Base-by-base conservation (phyloP, 2,888 invertebrate genomes). In the Leptopterna dolabrata region DNA sequence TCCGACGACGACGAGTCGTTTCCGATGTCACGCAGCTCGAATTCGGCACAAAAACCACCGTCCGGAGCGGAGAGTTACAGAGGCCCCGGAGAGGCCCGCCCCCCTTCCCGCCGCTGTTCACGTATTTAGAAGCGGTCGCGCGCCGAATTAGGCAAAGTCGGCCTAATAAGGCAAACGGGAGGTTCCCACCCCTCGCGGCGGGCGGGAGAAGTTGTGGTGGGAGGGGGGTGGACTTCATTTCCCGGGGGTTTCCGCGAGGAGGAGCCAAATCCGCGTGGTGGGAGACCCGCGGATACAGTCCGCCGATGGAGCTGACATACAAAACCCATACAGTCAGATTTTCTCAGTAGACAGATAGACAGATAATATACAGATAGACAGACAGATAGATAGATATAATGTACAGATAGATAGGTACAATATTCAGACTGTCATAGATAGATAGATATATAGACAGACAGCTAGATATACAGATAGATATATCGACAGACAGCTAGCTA, bases 141-240 rank as follows among this genome's bases (percentile, higher is more conserved):
- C 95, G 93, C 95, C 95, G 94, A 95, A 95, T 95, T 95, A 94
- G 95, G 96, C 93, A 94, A 94, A 94, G 94, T 94, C 94, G 94
- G 93, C 94, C 95, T 94, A 95, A 95, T 94, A 95, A 94, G 95
- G 95, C 93, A 94, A 95, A 94, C 94, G 82, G n/a, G 84, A 88
- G 87, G 87, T 89, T 81, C 83, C 88, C 89, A 87, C 89, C 84
- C 88, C 86, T 87, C 36, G n/a, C 45, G 85, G 14, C 1, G 47
- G 13, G 14, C 19, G 11, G 9, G 1, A 11, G 9, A 24, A 63
- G 24, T 9, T n/a, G 24, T 19, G 24, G 19, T n/a, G 63, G 51
- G 51, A 19, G 19, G 55, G 55, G 55, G 88, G 84, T 29, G 55
- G 13, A 78, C 85, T 87, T 85, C 78, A 85, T 87, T 85, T 78